Base-by-base conservation (phyloP, 2,888 invertebrate genomes). In the Peribatodes rhomboidaria region DNA sequence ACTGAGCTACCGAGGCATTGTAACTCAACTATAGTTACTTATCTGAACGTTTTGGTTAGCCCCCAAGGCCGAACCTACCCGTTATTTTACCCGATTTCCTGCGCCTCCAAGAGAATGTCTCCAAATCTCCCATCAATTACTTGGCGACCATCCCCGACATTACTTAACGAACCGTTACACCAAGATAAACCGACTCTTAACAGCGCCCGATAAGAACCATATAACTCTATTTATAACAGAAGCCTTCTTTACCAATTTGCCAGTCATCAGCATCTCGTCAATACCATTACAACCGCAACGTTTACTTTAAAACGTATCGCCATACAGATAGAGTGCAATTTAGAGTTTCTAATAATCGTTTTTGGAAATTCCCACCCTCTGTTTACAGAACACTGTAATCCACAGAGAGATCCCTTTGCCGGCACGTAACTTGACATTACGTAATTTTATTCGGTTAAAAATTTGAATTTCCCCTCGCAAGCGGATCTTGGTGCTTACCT, bases 181-280 rank as follows among this genome's bases (percentile, higher is more conserved):
- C 20, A 13, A 44, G 62, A 62, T 56, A 56, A 62, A 62, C 50
- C 18, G 33, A 35, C 50, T 56, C 62, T 53, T 60, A 47, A 56
- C 52, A 39, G 22, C 44, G 7, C 42, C 42, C 49, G 69, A 54
- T 57, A 70, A 66, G 54, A 57, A 55, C 60, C 61, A 55, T 57
- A 59, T 71, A 73, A 75, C 69, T 69, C 74, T 69, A 80, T 80
- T 81, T 79, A 79, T 79, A 78, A 83, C 79, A 74, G 77, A 77
- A 76, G 74, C 74, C 73, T 74, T 78, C 76, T 80, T 76, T 71
- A 74, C 76, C 77, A 79, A 86, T 85, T 82, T 76, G 80, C 84
- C 74, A 84, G 85, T 87, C 87, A 87, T 88, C 88, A 86, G 82
- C 85, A 84, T 73, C 77, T 84, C 82, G 82, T 83, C 86, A 85